Evolutionary conservation across 2,113 vertebrate genomes (phyloP), one percentile per base, ranked within the genome.

Genomic region (Colius striatus): DNA sequence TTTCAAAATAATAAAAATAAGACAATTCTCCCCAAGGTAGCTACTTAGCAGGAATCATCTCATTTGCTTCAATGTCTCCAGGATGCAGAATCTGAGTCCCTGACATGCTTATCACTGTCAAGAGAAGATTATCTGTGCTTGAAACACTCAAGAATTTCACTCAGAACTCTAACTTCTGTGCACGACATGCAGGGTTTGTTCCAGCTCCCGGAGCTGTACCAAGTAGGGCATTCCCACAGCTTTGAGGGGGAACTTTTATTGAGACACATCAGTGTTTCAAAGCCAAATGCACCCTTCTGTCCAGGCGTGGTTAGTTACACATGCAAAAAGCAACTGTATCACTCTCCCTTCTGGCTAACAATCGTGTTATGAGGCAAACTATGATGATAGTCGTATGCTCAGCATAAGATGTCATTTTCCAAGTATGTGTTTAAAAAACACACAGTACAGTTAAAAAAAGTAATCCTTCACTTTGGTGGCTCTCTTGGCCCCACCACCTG

Each of bases 281-380:
- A 34, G 32, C 90, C 82, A 93, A 75, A 90, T 34, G 18, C 62
- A 81, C 77, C 73, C 86, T 97, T 89, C 86, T 94, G 80, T 90
- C 92, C 70, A 13, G 73, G 73, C 76, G 75, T 54, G 51, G 83
- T 95, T 96, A 95, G 94, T 91, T 95, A 96, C 86, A 72, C 76
- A 43, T 47, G 75, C 30, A 54, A 94, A 74, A 30, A 11, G 8
- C 84, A 92, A 73, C 51, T 43, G 58, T 94, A 95, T 84, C 10
- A 0, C 73, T 94, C 51, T 95, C 85, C 93, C 85, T 96, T 94
- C 92, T 96, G 90, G 90, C 95, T 95, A 92, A 58, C 88, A 92
- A 50, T 68, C 86, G 95, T 75, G 80, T 90, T 93, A 94, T 32
- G 73, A 90, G 90, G 66, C 57, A 93, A 88, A 94, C 92, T 89